Evolutionary conservation across 2,113 vertebrate species (phyloP).

Genomic region (Recurvirostra avosetta): DNA sequence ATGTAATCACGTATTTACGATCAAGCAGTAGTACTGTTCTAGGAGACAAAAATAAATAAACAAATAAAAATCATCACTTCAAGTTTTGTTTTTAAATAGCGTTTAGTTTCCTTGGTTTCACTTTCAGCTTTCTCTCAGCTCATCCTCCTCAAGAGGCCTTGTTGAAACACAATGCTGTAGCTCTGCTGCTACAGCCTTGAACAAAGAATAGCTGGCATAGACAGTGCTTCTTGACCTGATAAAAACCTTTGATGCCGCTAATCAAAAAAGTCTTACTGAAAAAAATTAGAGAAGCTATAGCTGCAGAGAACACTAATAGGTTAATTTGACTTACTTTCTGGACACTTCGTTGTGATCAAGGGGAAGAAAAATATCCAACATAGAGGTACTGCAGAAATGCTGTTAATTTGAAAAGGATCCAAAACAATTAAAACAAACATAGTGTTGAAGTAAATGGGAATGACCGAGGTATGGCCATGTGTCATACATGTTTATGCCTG

Average conservation of each 20-base stretch:
- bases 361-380: neutral
- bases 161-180: constrained; percentile 20
- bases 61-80: neutral
- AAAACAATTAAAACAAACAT: neutral
- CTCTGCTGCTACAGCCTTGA: neutral
- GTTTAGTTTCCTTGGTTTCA: constrained; percentile 15
- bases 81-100: neutral
- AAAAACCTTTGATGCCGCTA: constrained; percentile 5
- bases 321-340: neutral
- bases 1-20: neutral
- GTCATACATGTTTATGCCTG: neutral
- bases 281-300: neutral
- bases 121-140: constrained; percentile 20
- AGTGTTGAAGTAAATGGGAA: neutral
- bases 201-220: neutral
- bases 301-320: neutral
- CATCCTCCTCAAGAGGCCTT: neutral
- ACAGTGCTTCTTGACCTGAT: constrained; percentile 15
- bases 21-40: neutral
- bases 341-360: neutral
- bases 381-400: neutral
- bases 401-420: neutral
- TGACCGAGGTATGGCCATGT: neutral
- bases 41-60: neutral
- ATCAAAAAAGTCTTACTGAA: constrained; percentile 8